phyloP scores from a whole-genome alignment of 2,888 invertebrate species.

The Metopia argyrocephala region DNA sequence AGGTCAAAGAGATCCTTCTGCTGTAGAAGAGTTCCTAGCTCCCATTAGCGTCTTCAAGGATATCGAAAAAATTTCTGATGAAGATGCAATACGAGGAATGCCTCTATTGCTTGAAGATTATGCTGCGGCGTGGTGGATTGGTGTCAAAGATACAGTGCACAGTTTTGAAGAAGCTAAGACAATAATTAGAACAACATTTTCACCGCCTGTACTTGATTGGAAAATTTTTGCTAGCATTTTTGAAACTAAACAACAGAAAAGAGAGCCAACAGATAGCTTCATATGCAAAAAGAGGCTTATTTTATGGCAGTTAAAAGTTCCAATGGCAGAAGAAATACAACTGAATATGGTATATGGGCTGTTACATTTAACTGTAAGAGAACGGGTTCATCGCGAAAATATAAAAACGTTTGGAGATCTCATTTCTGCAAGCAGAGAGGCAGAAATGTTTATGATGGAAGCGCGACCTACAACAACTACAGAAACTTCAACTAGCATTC shows the following conservation, averaged over 20 bases:
- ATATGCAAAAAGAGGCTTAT: too few relatives aligned
- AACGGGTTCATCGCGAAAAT: slow-evolving; percentile 28
- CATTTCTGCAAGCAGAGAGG: slow-evolving; percentile 21
- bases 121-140: slow-evolving; percentile 65
- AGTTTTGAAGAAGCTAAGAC: too few relatives aligned
- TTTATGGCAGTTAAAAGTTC: too few relatives aligned
- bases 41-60: slow-evolving; percentile 57
- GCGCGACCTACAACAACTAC: too few relatives aligned
- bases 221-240: too few relatives aligned
- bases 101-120: slow-evolving; percentile 54
- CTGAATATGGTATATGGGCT: slow-evolving; percentile 35
- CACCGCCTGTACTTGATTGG: slow-evolving; percentile 4
- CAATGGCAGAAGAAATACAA: too few relatives aligned
- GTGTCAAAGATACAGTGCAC: neutral
- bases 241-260: too few relatives aligned
- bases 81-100: slow-evolving; percentile 56
- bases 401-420: slow-evolving; percentile 24
- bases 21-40: slow-evolving; percentile 53
- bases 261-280: too few relatives aligned
- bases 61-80: slow-evolving; percentile 51
- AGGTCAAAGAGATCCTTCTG: slow-evolving; percentile 47
- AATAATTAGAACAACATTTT: slow-evolving; percentile 32
- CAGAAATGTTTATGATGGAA: slow-evolving; percentile 25
- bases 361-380: slow-evolving; percentile 18
- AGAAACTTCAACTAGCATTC: too few relatives aligned